These are phyloP conservation scores for Saccostrea echinata DNA, from an alignment of 1,140 invertebrate species.

Conservation along the genomic window DNA sequence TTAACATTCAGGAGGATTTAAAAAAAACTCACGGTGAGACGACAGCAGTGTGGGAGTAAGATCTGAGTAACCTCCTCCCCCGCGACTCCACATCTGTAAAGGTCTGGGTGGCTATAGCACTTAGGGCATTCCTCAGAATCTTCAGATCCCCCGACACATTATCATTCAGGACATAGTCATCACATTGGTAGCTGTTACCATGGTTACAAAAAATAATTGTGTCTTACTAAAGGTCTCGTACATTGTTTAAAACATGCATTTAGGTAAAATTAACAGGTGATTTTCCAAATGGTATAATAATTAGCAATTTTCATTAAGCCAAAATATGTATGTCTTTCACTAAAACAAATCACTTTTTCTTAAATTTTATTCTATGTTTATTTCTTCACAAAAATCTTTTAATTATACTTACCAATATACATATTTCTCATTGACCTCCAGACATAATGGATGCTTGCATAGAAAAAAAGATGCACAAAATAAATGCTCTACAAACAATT, in stretches of 20 bases:
- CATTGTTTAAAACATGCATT: too few relatives aligned
- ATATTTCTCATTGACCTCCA: slow-evolving; percentile 77
- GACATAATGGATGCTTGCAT: slow-evolving; percentile 74
- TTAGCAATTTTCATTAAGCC: too few relatives aligned
- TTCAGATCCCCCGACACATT: slow-evolving; percentile 73
- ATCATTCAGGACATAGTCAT: slow-evolving; percentile 77
- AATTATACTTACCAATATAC: slow-evolving; percentile 75
- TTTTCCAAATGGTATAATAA: too few relatives aligned
- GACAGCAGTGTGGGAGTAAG: slow-evolving; percentile 66
- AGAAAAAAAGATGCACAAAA: slow-evolving; percentile 15
- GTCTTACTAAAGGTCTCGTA: too few relatives aligned
- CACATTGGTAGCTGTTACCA: slow-evolving; percentile 74
- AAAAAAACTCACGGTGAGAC: slow-evolving; percentile 61
- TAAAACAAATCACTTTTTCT: too few relatives aligned
- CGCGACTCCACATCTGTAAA: slow-evolving; percentile 67
- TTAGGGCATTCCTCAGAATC: slow-evolving; percentile 69
- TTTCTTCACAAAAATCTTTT: not conserved
- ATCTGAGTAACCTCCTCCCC: slow-evolving; percentile 67
- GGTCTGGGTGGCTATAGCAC: slow-evolving; percentile 73
- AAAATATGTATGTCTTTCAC: too few relatives aligned
- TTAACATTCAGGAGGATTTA: too few relatives aligned
- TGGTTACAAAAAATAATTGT: too few relatives aligned
- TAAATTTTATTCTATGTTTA: too few relatives aligned
- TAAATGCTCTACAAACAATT: too few relatives aligned
- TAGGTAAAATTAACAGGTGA: too few relatives aligned